Evolutionary conservation across 2,797 vertebrate genomes (phyloP), one percentile per base, ranked within the genome.

Genomic region (Spinus olivaceus): DNA sequence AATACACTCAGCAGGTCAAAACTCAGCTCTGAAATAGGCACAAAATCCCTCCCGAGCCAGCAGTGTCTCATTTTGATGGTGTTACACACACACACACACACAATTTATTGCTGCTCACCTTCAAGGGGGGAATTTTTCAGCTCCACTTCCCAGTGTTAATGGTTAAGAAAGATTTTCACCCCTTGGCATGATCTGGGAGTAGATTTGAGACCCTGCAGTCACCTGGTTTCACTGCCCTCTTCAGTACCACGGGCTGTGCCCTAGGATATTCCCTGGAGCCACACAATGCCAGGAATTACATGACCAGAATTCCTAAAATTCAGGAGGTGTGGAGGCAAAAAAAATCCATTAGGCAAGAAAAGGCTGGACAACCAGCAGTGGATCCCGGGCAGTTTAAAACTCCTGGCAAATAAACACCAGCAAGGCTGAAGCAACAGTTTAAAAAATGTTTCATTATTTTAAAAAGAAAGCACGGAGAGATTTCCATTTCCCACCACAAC

Each of bases 101-200:
- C n/a, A 8, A 3, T 5, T 33, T 15, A 30, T 2, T 7, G 54
- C 56, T 41, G 28, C 80, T 94, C 76, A 60, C 72, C 80, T 80
- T 15, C 22, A 18, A 5, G 24, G 27, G 41, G n/a, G 12, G 1
- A 41, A 25, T 21, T 63, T 56, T 70, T 33, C 54, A 35, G 47
- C 63, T 57, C 41, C 61, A 21, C 14, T 72, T 37, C 77, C 41
- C 35, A 19, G 5, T 20, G 47, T 41, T 59, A 3, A 30, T 9
- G 13, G 3, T 64, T 10, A 39, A 27, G 69, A 41, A 25, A 59
- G 78, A 39, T 66, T 70, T 70, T 42, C 70, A 47, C 8, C 4
- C 4, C 60, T 49, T 44, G 14, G 14, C 35, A 14, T 0, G 0
- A 67, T 2, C 7, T 28, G 42, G 64, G 67, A 70, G 50, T 2